Conservation (phyloP, 2,113 vertebrate species). For the Chaenocephalus aceratus region DNA sequence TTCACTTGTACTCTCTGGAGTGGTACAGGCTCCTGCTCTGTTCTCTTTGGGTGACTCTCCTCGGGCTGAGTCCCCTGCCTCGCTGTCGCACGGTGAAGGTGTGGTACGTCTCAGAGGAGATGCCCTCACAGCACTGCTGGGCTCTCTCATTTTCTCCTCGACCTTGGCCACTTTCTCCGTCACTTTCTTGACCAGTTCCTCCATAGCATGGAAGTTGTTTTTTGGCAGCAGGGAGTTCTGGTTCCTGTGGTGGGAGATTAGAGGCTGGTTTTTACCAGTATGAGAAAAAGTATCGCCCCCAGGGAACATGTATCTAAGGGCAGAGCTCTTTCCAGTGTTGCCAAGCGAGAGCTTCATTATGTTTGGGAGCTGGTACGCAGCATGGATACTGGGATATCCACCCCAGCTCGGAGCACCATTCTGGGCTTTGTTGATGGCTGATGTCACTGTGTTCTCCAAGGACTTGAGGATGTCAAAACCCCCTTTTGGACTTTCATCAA, state of each 20-base stretch:
- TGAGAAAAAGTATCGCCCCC: conserved; percentile 90
- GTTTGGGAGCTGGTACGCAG: conserved; percentile 97
- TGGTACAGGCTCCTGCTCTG: conserved; percentile 85
- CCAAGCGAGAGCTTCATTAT: conserved; percentile 98
- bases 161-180: conserved; percentile 98
- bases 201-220: conserved; percentile 98
- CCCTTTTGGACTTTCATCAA: conserved; percentile 96
- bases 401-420: conserved; percentile 98
- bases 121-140: conserved; percentile 81
- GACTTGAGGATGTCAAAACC: conserved; percentile 98
- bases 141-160: conserved; percentile 95
- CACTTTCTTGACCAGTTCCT: conserved; percentile 97
- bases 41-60: conserved; percentile 87
- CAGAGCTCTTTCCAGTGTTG: conserved; percentile 89
- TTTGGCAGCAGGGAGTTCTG: conserved; percentile 96
- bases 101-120: conserved; percentile 90
- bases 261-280: conserved; percentile 88
- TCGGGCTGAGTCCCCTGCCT: conserved; percentile 87
- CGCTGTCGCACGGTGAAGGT: conserved; percentile 92
- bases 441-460: conserved; percentile 97
- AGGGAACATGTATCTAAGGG: conserved; percentile 92
- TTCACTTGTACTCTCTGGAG: conserved; percentile 84
- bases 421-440: conserved; percentile 99
- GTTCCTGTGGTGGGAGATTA: conserved; percentile 90
- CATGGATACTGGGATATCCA: conserved; percentile 98